phyloP scores from a whole-genome alignment of 2,797 vertebrate genomes.

The Syndactyla subalaris region DNA sequence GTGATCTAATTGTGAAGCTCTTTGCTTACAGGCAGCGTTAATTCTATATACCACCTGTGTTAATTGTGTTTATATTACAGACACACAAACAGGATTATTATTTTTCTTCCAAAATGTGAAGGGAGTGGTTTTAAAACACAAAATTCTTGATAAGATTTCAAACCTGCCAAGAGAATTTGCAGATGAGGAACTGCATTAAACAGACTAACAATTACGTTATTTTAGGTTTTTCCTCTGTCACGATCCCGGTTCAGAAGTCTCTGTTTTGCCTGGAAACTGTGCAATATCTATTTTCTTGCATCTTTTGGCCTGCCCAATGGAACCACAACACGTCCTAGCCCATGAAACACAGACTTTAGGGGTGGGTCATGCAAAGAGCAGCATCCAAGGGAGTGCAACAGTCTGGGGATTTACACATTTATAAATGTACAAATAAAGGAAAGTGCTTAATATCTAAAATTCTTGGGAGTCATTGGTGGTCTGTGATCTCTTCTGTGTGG shows the following conservation, averaged over 20 bases:
- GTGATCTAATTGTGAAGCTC: slow-evolving; percentile 66
- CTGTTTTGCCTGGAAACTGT: neutral
- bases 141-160: neutral
- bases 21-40: slow-evolving; percentile 58
- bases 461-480: neutral
- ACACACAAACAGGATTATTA: slow-evolving; percentile 8
- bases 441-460: neutral
- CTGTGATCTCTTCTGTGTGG: neutral
- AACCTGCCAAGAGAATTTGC: neutral
- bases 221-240: neutral
- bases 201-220: neutral
- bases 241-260: neutral
- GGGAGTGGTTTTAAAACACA: neutral
- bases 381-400: neutral
- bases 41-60: slow-evolving; percentile 49
- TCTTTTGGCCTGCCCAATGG: neutral
- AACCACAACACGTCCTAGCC: neutral
- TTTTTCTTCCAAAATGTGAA: slow-evolving; percentile 1
- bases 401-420: neutral
- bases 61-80: slow-evolving; percentile 49
- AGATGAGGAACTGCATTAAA: neutral
- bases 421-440: neutral
- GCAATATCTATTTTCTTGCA: neutral
- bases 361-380: neutral
- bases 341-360: neutral